Evolutionary conservation across 2,113 vertebrate species (phyloP).

Genomic region (Hemiprocne comata): DNA sequence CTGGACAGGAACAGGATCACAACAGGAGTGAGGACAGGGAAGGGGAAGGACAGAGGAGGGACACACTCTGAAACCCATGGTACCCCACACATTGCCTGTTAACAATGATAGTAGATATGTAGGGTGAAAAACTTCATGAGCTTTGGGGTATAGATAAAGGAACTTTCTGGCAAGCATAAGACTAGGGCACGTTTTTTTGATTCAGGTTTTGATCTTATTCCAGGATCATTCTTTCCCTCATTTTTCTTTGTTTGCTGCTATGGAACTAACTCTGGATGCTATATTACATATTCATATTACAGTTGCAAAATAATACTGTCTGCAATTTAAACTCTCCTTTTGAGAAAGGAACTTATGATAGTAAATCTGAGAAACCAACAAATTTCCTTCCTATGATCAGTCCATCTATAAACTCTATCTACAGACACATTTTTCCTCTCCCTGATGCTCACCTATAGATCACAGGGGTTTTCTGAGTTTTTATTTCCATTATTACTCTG

Average conservation of each 20-base stretch:
- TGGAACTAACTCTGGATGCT: background rate
- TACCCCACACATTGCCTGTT: background rate
- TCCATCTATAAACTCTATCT: background rate
- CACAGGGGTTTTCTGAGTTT: background rate
- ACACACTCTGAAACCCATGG: background rate
- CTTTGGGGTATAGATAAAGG: background rate
- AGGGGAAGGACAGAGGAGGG: background rate
- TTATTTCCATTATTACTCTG: background rate
- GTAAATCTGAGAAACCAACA: background rate
- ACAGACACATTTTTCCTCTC: background rate
- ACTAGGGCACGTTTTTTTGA: background rate
- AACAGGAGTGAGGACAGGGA: background rate
- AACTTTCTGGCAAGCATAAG: background rate
- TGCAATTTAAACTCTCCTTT: background rate
- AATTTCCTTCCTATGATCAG: background rate
- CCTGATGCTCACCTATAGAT: background rate
- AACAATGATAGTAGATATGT: rapidly evolving
- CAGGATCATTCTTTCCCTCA: background rate
- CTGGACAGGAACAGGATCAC: background rate
- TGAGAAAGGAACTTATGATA: background rate
- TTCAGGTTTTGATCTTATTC: background rate
- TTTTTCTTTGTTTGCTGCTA: background rate
- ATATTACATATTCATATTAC: background rate
- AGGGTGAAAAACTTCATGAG: background rate
- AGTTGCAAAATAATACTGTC: background rate